Percentiles rank a stretch among this genome's conserved stretches.
Evolutionary conservation across 1,140 invertebrate species (phyloP).

Genomic region (Atta texana): DNA sequence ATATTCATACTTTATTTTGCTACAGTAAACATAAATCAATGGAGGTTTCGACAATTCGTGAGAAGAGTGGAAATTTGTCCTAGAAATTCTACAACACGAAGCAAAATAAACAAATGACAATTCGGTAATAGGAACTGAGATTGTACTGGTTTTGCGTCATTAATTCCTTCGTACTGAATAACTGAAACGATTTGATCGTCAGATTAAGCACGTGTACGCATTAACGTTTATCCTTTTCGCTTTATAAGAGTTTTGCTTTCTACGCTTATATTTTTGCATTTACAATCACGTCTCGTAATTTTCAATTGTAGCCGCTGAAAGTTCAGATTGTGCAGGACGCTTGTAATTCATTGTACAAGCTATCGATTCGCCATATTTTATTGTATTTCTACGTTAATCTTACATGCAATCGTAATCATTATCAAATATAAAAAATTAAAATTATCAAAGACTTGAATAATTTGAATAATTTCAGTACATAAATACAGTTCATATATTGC

Average conservation of each 20-base stretch:
- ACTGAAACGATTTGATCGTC: conserved; percentile 2
- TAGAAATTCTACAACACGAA: background rate
- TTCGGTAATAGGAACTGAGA: conserved; percentile 9
- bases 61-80: conserved; percentile 21
- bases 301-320: background rate
- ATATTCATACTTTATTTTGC: background rate
- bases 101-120: conserved; percentile 15
- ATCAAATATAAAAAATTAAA: background rate
- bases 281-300: conserved; percentile 5
- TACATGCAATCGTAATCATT: background rate
- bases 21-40: background rate
- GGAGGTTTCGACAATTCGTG: background rate
- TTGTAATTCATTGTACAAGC: background rate
- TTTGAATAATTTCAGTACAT: background rate
- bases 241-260: background rate
- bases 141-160: conserved; percentile 25
- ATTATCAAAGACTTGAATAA: background rate
- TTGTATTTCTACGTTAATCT: background rate
- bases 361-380: conserved; percentile 2
- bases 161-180: conserved; percentile 31
- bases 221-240: background rate
- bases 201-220: conserved; percentile 9
- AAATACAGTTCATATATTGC: background rate
- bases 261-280: background rate
- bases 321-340: background rate